These are phyloP conservation scores for Oxygymnocypris stewartii DNA, from an alignment of 2,113 vertebrate genomes.

Conservation along the genomic window DNA sequence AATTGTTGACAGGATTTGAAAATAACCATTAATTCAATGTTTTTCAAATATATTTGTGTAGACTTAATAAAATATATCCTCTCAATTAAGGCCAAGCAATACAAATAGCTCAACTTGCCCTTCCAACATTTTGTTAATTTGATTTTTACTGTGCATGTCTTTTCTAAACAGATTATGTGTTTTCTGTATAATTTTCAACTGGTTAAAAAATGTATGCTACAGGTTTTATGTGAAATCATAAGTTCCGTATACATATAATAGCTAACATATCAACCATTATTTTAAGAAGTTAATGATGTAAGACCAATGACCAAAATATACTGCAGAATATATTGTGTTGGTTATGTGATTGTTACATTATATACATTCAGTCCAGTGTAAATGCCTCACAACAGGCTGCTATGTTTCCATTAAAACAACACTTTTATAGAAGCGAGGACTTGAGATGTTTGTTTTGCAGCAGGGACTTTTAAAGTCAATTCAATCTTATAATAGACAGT, in stretches of 20 bases:
- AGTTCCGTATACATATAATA: background rate
- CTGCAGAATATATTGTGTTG: background rate
- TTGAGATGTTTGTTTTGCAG: background rate
- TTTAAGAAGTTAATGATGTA: background rate
- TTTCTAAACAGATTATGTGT: background rate
- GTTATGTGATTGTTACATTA: background rate
- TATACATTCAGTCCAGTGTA: background rate
- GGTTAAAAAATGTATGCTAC: background rate
- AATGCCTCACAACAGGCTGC: background rate
- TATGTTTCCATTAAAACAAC: background rate
- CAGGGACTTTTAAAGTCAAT: conserved; percentile 2
- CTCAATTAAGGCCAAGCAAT: too few species aligned
- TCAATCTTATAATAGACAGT: background rate
- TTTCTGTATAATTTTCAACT: background rate
- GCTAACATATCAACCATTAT: background rate
- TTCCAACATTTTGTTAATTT: too few species aligned
- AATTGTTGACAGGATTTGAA: too few species aligned
- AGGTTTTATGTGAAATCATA: background rate
- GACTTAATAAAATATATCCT: too few species aligned
- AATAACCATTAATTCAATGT: too few species aligned
- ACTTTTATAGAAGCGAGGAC: background rate
- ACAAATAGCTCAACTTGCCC: too few species aligned
- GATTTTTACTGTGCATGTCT: too few species aligned
- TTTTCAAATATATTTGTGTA: too few species aligned
- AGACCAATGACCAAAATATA: background rate